Base-by-base conservation (phyloP, 2,113 vertebrate genomes). In the Corydoras maculifer region DNA sequence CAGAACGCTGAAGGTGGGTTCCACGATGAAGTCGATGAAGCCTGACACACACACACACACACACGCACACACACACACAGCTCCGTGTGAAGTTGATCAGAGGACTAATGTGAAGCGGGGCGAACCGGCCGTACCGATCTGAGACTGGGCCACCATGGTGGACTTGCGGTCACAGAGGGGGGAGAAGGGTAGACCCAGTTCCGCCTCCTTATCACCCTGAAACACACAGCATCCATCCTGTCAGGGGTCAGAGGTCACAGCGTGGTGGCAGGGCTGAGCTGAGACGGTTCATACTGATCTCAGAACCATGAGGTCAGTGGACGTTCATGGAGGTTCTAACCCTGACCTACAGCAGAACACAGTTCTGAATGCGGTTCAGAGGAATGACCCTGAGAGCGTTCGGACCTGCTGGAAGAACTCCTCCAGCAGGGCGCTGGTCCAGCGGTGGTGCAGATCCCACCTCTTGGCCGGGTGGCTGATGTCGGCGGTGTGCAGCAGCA, bases 11-110 rank as follows among this genome's bases (percentile, higher is more conserved):
- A 98, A 97, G 43, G 96, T 98, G 62, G 96, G 95, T 73, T 98
- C 95, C 90, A 98, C 96, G 0, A 98, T 98, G 85, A 97, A 98
- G 80, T 98, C 96, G 60, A 98, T 98, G 81, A 98, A 98, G 79
- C 96, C 96, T 98, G 82, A 30, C 62, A 66, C 6, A 35, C 10
- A 7, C 2, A 59, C 15, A 18, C 7, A 53, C 12, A 18, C 5
- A 8, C 25, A 29, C 10, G n/a, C 31, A n/a, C 15, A 18, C 7
- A 53, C 2, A 13, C 5, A 12, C 25, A 29, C 10, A 12, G 15
- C 6, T 57, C 51, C 2, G 13, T 14, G 3, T 53, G 51, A 53
- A 53, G 11, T 8, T 53, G 51, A 14, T 10, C 2, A 53, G 3
- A 57, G 7, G 15, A 7, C 13, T n/a, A n/a, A 3, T 6, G 15